These are phyloP conservation scores for Nematolebias whitei DNA, from an alignment of 2,113 vertebrate genomes.

Conservation along the genomic window DNA sequence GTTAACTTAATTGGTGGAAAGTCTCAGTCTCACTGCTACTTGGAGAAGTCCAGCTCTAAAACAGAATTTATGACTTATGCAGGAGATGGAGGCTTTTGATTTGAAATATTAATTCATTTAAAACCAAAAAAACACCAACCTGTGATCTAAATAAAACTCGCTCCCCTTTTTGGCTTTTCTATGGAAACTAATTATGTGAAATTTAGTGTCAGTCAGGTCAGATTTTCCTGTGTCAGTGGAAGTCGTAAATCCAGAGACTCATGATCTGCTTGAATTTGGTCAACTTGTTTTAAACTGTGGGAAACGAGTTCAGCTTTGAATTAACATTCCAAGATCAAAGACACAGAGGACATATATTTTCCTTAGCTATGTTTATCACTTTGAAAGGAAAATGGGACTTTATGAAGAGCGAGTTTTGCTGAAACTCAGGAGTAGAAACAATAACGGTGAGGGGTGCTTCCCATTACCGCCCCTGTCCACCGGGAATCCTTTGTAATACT, in stretches of 20 bases:
- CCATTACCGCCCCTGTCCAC: constrained; percentile 10
- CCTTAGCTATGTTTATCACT: constrained; percentile 13
- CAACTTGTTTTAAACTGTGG: constrained; percentile 28
- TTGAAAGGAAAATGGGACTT: constrained; percentile 20
- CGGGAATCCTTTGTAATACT: constrained; percentile 47
- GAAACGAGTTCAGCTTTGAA: constrained; percentile 35
- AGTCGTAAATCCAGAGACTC: constrained; percentile 33
- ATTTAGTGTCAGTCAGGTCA: constrained; percentile 54
- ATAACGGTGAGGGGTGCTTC: constrained; percentile 3
- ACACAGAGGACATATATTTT: constrained; percentile 25
- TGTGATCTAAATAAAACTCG: constrained; percentile 39
- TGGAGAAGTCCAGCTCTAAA: constrained; percentile 48
- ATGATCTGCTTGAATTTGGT: constrained; percentile 17
- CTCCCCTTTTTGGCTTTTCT: constrained; percentile 24
- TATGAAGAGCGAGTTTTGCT: constrained; percentile 12
- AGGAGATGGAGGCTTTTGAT: constrained; percentile 33
- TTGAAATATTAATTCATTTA: constrained; percentile 34
- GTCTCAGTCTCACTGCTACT: constrained; percentile 60
- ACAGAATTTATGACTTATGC: constrained; percentile 25
- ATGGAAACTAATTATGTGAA: constrained; percentile 35
- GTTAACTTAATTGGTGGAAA: constrained; percentile 75
- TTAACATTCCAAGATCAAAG: constrained; percentile 43
- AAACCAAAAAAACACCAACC: constrained; percentile 30
- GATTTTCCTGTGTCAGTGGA: constrained; percentile 17
- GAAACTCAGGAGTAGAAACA: constrained; percentile 10